phyloP scores from a whole-genome alignment of 2,888 invertebrate genomes.

The Callyntrura guangdongensis region DNA sequence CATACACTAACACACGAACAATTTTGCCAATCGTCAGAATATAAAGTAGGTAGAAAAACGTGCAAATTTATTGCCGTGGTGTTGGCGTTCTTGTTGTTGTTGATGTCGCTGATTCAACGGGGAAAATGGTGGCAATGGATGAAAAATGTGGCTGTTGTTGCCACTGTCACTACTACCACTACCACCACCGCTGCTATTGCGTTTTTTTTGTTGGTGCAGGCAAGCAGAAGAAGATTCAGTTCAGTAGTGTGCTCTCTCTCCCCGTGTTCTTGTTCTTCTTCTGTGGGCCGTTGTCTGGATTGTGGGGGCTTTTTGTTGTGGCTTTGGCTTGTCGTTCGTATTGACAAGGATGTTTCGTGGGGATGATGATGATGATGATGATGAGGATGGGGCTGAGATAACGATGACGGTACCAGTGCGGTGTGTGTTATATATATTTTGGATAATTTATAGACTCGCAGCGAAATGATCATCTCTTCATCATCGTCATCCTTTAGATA shows the following conservation, averaged over 20 bases:
- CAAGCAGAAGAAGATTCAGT: not conserved
- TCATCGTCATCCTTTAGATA: too few relatives aligned
- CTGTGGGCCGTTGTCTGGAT: not conserved
- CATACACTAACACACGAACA: too few relatives aligned
- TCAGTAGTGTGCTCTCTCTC: not conserved
- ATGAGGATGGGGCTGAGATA: not conserved
- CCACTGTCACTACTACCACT: not conserved
- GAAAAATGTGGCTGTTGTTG: not conserved
- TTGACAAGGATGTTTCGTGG: not conserved
- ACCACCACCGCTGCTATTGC: too few relatives aligned
- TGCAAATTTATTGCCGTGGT: too few relatives aligned
- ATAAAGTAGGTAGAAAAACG: too few relatives aligned
- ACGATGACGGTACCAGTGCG: too few relatives aligned
- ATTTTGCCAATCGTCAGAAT: too few relatives aligned
- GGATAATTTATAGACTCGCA: too few relatives aligned
- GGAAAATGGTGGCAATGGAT: not conserved
- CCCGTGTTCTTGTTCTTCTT: not conserved
- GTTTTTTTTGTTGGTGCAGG: not conserved
- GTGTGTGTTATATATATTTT: too few relatives aligned
- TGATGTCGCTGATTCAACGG: too few relatives aligned
- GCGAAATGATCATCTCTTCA: too few relatives aligned
- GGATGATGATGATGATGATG: not conserved
- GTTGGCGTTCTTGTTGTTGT: too few relatives aligned
- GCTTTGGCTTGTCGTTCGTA: constrained; percentile 3
- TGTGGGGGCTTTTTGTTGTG: constrained; percentile 11